These are phyloP conservation scores for Balaeniceps rex DNA, from an alignment of 2,113 vertebrate genomes.

Conservation along the genomic window DNA sequence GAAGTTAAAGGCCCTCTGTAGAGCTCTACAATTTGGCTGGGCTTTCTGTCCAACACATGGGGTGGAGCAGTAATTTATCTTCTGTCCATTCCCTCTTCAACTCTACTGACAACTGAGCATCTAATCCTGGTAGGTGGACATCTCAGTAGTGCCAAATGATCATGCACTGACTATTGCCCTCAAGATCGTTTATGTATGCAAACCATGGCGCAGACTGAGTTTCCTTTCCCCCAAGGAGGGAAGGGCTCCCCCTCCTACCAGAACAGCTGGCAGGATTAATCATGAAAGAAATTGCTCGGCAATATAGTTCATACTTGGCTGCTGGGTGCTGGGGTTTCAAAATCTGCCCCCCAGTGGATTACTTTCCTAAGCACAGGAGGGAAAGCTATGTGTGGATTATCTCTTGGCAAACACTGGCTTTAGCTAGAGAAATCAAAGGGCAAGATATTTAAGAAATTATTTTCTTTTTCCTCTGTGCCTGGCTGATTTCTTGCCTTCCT, in stretches of 20 bases:
- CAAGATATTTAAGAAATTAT: constrained; percentile 4
- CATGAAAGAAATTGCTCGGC: not conserved
- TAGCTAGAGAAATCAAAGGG: not conserved
- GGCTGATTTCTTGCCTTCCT: not conserved
- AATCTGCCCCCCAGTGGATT: not conserved
- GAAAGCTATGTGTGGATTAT: not conserved
- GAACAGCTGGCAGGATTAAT: not conserved
- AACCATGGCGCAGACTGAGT: not conserved
- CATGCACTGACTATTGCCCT: not conserved
- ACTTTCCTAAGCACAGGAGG: not conserved
- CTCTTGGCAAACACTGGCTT: constrained; percentile 1
- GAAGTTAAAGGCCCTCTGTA: not conserved
- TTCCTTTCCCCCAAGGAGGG: not conserved
- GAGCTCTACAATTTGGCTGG: not conserved
- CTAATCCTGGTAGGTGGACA: not conserved
- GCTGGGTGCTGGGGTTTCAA: not conserved
- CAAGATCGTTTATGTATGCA: not conserved
- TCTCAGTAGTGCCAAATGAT: not conserved
- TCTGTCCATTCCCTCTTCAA: not conserved
- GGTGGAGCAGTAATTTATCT: not conserved
- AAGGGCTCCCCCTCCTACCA: not conserved
- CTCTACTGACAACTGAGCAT: not conserved
- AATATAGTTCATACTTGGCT: not conserved
- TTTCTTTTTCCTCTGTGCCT: not conserved
- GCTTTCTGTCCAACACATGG: not conserved